A percentile compares a stretch with the other conserved stretches of the same genome.
Evolutionary conservation across 2,113 vertebrate species (phyloP).

Genomic region (Probosciger aterrimus): DNA sequence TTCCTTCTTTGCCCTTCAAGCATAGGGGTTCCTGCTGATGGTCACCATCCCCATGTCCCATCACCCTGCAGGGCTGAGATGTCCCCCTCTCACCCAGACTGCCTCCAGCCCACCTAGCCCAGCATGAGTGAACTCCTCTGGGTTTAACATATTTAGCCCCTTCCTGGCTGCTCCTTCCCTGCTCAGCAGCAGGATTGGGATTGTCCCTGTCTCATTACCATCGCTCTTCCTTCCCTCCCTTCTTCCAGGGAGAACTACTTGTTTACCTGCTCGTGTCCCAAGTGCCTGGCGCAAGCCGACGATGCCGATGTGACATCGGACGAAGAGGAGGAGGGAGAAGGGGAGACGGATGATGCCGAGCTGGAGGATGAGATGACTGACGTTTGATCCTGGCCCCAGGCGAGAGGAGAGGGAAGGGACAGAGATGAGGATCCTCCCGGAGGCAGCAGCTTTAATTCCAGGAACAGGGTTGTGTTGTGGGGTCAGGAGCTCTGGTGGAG

Average conservation of each 20-base stretch:
- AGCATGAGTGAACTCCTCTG: not conserved
- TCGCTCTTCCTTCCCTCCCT: not conserved
- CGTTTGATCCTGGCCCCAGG: slow-evolving; percentile 74
- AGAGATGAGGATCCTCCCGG: not conserved
- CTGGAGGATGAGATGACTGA: slow-evolving; percentile 98
- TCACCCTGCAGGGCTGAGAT: not conserved
- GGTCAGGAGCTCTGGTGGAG: not conserved
- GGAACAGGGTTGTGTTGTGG: slow-evolving; percentile 24
- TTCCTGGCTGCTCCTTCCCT: not conserved
- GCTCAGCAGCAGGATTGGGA: not conserved
- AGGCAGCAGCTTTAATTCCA: slow-evolving; percentile 24
- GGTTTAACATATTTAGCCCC: not conserved
- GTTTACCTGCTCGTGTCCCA: slow-evolving; percentile 92
- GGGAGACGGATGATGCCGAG: slow-evolving; percentile 89
- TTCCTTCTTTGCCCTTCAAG: not conserved
- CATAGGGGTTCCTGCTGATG: not conserved
- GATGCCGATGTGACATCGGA: slow-evolving; percentile 92
- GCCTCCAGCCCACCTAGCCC: not conserved
- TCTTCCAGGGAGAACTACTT: slow-evolving; percentile 93
- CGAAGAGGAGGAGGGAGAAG: slow-evolving; percentile 88
- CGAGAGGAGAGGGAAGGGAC: not conserved
- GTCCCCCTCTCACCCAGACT: not conserved
- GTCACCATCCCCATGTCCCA: not conserved
- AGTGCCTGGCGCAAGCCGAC: slow-evolving; percentile 88
- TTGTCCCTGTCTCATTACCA: not conserved